Evolutionary conservation across 1,140 invertebrate genomes (phyloP).

Genomic region (Drosophila dunni): DNA sequence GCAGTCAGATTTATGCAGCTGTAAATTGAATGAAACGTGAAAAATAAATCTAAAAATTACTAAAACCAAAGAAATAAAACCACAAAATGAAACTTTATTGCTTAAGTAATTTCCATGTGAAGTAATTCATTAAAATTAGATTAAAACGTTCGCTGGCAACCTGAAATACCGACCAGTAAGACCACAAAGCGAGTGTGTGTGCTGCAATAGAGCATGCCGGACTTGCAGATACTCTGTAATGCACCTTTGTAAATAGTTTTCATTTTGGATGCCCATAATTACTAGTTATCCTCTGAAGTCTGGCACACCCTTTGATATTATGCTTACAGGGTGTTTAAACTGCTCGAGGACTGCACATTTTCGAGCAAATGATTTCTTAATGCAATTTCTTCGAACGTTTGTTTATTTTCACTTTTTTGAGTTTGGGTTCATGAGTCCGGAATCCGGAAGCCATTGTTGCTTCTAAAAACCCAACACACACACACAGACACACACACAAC

Average conservation of each 20-base stretch:
- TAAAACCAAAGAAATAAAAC: constrained; percentile 41
- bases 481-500: constrained; percentile 16
- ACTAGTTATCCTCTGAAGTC: too few relatives aligned
- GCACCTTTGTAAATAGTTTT: too few relatives aligned
- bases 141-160: constrained; percentile 21
- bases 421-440: constrained; percentile 37
- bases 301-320: too few relatives aligned
- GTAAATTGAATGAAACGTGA: constrained; percentile 1
- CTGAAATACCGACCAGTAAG: constrained; percentile 4
- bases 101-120: constrained; percentile 54
- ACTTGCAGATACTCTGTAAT: not conserved
- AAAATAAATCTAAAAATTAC: constrained; percentile 25
- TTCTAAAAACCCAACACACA: constrained; percentile 44
- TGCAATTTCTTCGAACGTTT: constrained; percentile 62
- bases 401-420: constrained; percentile 6
- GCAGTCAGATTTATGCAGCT: constrained; percentile 48
- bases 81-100: constrained; percentile 58
- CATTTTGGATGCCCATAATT: too few relatives aligned
- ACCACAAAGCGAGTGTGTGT: not conserved
- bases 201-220: not conserved
- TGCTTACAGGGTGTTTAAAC: not conserved
- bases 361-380: constrained; percentile 76
- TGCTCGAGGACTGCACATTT: constrained; percentile 41
- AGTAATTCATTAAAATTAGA: constrained; percentile 80
- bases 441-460: constrained; percentile 56